Percentiles rank a stretch among this genome's conserved stretches.
Evolutionary conservation across 2,113 vertebrate genomes (phyloP).

Genomic region (Ageneiosus marmoratus): DNA sequence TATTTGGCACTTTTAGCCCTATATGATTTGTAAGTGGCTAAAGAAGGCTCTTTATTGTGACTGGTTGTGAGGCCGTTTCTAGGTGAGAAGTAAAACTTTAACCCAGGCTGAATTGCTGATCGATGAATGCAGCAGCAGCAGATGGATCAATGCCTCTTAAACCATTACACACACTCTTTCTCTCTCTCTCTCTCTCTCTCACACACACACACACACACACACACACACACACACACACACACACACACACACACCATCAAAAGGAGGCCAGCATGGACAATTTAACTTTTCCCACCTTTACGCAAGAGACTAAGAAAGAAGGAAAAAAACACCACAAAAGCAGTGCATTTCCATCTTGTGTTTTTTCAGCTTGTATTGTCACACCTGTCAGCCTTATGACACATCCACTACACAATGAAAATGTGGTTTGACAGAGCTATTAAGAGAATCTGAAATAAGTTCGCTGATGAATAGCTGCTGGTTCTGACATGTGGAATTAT

Average conservation of each 20-base stretch:
- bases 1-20: constrained; percentile 34
- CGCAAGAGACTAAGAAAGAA: not conserved
- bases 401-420: constrained; percentile 23
- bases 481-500: not conserved
- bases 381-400: constrained; percentile 33
- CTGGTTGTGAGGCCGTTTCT: constrained; percentile 35
- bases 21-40: constrained; percentile 41
- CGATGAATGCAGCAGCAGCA: constrained; percentile 35
- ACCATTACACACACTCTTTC: constrained; percentile 16
- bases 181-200: too few species aligned
- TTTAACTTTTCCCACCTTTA: constrained; percentile 4
- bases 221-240: constrained; percentile 12
- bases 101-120: constrained; percentile 48
- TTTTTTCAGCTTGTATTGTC: constrained; percentile 7
- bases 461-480: constrained; percentile 1
- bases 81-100: constrained; percentile 42
- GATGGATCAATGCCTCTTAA: constrained; percentile 48
- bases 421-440: constrained; percentile 18
- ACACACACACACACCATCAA: constrained; percentile 20
- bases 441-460: constrained; percentile 26
- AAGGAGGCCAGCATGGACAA: not conserved
- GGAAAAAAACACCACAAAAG: not conserved
- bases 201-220: constrained; percentile 16
- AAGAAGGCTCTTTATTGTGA: constrained; percentile 24
- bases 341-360: not conserved